A percentile compares a stretch with the other conserved stretches of the same genome.
These are phyloP conservation scores for Planococcus citri DNA, from an alignment of 1,140 invertebrate genomes.

Conservation along the genomic window DNA sequence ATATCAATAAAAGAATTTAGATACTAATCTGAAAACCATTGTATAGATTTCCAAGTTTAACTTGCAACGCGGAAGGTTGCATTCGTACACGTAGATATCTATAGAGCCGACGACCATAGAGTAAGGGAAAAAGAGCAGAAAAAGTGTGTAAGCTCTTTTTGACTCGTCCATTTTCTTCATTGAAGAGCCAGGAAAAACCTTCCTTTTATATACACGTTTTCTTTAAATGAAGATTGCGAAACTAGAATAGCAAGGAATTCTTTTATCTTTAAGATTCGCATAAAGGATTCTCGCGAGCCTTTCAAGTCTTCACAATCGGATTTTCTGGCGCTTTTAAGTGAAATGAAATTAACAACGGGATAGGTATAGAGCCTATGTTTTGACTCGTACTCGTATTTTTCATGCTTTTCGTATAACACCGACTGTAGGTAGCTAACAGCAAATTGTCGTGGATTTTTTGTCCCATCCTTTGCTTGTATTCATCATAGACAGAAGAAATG, in stretches of 20 bases:
- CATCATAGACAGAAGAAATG: too few species aligned
- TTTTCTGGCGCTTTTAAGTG: slow-evolving; percentile 2
- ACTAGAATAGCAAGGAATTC: neutral
- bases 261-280: neutral
- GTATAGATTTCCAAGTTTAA: neutral
- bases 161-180: neutral
- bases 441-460: neutral
- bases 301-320: neutral
- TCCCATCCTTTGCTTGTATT: too few species aligned
- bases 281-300: slow-evolving; percentile 5
- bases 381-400: neutral
- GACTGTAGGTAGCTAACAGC: neutral
- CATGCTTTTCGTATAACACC: neutral
- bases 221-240: slow-evolving; percentile 1
- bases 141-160: neutral
- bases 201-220: neutral
- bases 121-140: neutral
- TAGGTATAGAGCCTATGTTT: neutral
- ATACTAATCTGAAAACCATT: slow-evolving; percentile 8
- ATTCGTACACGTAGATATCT: too few species aligned
- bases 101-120: neutral
- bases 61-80: neutral
- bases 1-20: slow-evolving; percentile 4
- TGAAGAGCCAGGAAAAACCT: neutral
- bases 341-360: neutral